These are phyloP conservation scores for Mus musculus DNA, from an alignment of 2,113 vertebrate species.

Conservation along the genomic window DNA sequence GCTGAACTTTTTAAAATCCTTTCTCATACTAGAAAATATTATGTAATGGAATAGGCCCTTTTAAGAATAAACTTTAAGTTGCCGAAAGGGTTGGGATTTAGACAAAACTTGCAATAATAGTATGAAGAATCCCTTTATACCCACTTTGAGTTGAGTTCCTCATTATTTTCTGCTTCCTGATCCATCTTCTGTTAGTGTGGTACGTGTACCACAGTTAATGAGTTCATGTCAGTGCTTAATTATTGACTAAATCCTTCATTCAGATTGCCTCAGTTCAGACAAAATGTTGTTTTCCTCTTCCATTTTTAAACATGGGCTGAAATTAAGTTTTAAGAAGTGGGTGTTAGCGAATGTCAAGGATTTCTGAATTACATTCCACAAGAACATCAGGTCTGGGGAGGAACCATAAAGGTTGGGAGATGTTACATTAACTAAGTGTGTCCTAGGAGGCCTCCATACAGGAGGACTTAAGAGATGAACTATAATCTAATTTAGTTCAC, in stretches of 20 bases:
- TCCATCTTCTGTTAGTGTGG: accelerated
- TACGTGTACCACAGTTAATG: neutral
- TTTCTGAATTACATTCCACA: neutral
- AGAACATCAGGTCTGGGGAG: neutral
- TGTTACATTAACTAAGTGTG: neutral
- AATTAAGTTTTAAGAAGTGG: neutral
- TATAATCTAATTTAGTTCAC: neutral
- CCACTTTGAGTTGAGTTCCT: neutral
- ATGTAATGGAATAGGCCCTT: conserved; percentile 38
- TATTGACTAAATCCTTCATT: neutral
- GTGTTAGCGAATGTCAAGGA: neutral
- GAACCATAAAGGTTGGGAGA: neutral
- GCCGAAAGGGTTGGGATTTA: conserved; percentile 24
- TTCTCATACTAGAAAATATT: conserved; percentile 55
- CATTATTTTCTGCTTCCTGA: neutral
- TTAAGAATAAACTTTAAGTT: conserved; percentile 54
- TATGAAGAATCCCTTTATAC: neutral
- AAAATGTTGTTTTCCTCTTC: neutral
- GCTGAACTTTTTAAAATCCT: conserved; percentile 15
- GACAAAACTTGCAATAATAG: neutral
- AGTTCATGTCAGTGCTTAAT: neutral
- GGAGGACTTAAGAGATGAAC: neutral
- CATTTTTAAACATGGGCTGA: neutral
- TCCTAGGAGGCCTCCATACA: neutral
- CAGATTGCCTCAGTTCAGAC: neutral